These are phyloP conservation scores for Hemistola chrysoprasaria DNA, from an alignment of 2,888 invertebrate genomes.

Conservation along the genomic window DNA sequence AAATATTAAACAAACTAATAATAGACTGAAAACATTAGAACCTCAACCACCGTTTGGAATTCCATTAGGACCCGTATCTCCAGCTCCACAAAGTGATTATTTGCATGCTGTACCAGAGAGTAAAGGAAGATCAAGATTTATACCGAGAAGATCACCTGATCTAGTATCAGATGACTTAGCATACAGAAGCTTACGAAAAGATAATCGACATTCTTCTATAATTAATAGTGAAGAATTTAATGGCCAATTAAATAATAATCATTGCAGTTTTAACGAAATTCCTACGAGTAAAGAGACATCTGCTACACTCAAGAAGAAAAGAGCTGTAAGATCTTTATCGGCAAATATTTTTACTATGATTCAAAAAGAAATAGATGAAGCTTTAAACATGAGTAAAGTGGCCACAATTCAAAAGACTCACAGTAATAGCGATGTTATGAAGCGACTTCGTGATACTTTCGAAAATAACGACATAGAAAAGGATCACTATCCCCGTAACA, in stretches of 20 bases:
- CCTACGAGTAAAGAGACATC: constrained; percentile 59
- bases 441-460: constrained; percentile 68
- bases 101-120: constrained; percentile 88
- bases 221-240: constrained; percentile 73
- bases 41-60: constrained; percentile 96
- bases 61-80: constrained; percentile 91
- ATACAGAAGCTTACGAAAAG: constrained; percentile 92
- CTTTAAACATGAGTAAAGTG: constrained; percentile 75
- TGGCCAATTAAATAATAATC: constrained; percentile 73
- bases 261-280: constrained; percentile 55
- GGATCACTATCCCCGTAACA: constrained; percentile 71
- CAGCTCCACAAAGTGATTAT: constrained; percentile 92
- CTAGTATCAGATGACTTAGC: constrained; percentile 94
- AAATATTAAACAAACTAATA: constrained; percentile 90
- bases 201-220: constrained; percentile 83
- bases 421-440: constrained; percentile 83
- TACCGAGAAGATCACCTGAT: constrained; percentile 88
- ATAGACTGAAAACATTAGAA: constrained; percentile 86
- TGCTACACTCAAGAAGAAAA: constrained; percentile 85
- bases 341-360: constrained; percentile 92
- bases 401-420: constrained; percentile 83
- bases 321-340: constrained; percentile 91
- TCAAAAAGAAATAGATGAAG: constrained; percentile 84
- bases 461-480: constrained; percentile 71
- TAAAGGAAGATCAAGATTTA: constrained; percentile 82